Evolutionary conservation across 2,888 invertebrate genomes (phyloP).

Genomic region (Matsumyia berberina): DNA sequence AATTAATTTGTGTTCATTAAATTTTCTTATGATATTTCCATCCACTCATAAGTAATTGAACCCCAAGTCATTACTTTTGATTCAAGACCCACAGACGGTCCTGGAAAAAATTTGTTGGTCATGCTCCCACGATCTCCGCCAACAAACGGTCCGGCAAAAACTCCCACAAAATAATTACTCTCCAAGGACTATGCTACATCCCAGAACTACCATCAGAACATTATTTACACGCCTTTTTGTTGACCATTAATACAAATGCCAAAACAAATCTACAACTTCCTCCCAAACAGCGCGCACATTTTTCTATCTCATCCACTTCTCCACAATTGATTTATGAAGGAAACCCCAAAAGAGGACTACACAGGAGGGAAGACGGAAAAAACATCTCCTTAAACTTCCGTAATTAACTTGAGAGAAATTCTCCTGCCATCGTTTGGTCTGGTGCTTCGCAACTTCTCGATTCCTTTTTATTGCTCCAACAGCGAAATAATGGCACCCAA

Average conservation of each 20-base stretch:
- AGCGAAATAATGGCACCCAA: slow-evolving; percentile 25
- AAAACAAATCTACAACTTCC: slow-evolving; percentile 55
- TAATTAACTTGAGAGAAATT: slow-evolving; percentile 64
- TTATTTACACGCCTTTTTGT: slow-evolving; percentile 48
- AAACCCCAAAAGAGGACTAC: slow-evolving; percentile 19
- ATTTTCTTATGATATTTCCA: background rate
- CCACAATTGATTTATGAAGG: slow-evolving; percentile 44
- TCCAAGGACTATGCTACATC: slow-evolving; percentile 3
- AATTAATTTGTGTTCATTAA: background rate
- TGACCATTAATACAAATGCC: slow-evolving; percentile 52
- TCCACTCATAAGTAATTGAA: slow-evolving; percentile 12
- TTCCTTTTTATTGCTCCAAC: slow-evolving; percentile 13
- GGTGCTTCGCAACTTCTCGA: slow-evolving; percentile 21
- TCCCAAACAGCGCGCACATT: slow-evolving; percentile 28
- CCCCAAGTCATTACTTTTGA: slow-evolving; percentile 1
- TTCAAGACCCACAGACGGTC: background rate
- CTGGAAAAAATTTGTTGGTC: background rate
- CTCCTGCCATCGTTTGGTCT: slow-evolving; percentile 25
- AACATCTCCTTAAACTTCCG: slow-evolving; percentile 41
- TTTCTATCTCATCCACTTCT: slow-evolving; percentile 38
- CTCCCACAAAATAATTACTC: slow-evolving; percentile 28
- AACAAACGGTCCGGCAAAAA: background rate
- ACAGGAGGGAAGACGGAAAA: background rate
- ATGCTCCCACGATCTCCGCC: background rate
- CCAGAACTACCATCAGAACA: slow-evolving; percentile 32